Evolutionary conservation across 2,797 vertebrate genomes (phyloP), one percentile per base, ranked within the genome.

Genomic region (Bradypus variegatus): DNA sequence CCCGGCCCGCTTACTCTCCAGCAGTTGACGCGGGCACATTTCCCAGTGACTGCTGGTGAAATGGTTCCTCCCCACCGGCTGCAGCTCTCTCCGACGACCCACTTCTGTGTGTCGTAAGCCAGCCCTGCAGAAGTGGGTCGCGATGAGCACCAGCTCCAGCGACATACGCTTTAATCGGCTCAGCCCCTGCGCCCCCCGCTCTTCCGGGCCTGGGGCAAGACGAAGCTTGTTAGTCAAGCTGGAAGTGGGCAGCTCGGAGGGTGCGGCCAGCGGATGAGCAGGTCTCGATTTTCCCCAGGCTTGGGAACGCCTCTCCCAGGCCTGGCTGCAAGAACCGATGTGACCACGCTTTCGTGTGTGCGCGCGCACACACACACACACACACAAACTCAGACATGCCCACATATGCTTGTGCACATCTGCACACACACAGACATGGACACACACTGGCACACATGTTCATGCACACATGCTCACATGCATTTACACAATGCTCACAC

Each of bases 51-150:
- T 94, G 96, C 75, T 85, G 9, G 0, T 6, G 91, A 94, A 95
- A 91, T 70, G 90, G 88, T 94, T 95, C 90, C 85, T 93, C 89
- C 94, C 94, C 87, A 88, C 92, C 96, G 96, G 84, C 93, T 94
- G 95, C 95, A 83, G 95, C 96, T 96, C 93, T 92, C 96, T 93
- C 95, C 88, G 89, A 94, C 83, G 96, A 94, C 96, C 97, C 95
- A 95, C 96, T 96, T 97, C 79, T 23, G 92, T 94, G 95, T 96
- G 95, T 96, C 94, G 84, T 89, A 95, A 93, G 92, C 94, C 94
- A 69, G 95, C 94, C 94, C 95, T 85, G 94, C 90, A 94, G 96
- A 97, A 96, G 87, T 97, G 96, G 97, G 96, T 96, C 96, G 95
- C 7, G 76, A 91, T 4, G 81, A 62, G 93, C 84, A 76, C 36